Base-by-base conservation (phyloP, 2,113 vertebrate genomes). In the Gymnocephalus cernua region DNA sequence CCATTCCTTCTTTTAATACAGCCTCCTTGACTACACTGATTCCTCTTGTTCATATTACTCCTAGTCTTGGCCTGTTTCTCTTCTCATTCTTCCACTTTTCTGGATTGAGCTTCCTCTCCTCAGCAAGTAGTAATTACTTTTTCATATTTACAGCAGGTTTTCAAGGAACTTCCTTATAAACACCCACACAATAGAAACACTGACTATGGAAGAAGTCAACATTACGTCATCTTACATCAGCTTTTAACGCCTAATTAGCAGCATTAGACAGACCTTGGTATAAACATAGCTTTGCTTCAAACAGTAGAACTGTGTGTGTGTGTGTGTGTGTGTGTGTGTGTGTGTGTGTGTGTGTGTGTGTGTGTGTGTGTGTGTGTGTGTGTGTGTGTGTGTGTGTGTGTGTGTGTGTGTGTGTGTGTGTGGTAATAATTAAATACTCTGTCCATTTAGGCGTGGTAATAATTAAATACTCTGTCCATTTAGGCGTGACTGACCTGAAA, bases 191-290 rank as follows among this genome's bases (percentile, higher is more conserved):
- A 67, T 35, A 64, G 21, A 56, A 58, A 47, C 27, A 45, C 19
- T 5, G 6, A 29, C 32, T 72, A 48, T 48, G 10, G 38, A 78
- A 63, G 23, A 23, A 35, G 12, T 74, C 56, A 54, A 51, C 48
- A 53, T 79, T 54, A 80, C 19, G 53, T 76, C 32, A 77, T 4
- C 41, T 38, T 70, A 80, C 19, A 58, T 76, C 32, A 77, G 6
- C 41, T 38, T 70, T 82, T 75, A 62, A 67, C 2, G 7, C 2
- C 44, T 73, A 73, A 80, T 77, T 74, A 74, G 25, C 14, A 16
- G 25, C 44, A 51, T 21, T 66, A 69, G 19, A 35, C n/a, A 69
- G 23, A 35, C n/a, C 8, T 58, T 62, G 45, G n/a, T 63, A 54
- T 72, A 18, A 27, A 57, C 15, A 63, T 9, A 45, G 56, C 29